These are phyloP conservation scores for Mustela lutreola DNA, from an alignment of 2,113 vertebrate genomes.

Conservation along the genomic window DNA sequence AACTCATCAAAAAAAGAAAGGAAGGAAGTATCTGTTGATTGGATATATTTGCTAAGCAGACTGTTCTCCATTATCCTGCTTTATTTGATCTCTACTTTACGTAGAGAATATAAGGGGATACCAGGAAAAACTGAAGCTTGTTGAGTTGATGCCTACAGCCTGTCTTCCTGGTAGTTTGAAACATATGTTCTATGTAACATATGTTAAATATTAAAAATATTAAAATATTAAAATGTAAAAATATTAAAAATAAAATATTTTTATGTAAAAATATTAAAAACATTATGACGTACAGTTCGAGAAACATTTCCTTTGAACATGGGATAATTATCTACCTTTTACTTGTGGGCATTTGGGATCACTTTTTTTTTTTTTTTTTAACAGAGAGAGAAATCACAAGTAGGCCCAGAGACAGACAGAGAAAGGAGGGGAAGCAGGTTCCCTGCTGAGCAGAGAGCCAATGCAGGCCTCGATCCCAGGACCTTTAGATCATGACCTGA, in stretches of 20 bases:
- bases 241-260: neutral
- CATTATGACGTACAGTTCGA: neutral
- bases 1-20: neutral
- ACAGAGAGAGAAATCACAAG: too few relatives aligned
- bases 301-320: neutral
- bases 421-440: too few relatives aligned
- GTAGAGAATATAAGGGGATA: neutral
- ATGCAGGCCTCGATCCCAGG: too few relatives aligned
- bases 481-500: too few relatives aligned
- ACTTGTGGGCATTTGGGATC: constrained; percentile 5
- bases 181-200: neutral
- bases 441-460: too few relatives aligned
- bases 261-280: neutral
- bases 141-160: neutral
- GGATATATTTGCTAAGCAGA: neutral
- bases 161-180: constrained; percentile 11
- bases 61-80: neutral
- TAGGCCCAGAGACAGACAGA: too few relatives aligned
- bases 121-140: neutral
- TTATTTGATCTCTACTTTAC: neutral
- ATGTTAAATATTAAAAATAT: neutral
- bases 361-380: too few relatives aligned
- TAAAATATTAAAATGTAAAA: too few relatives aligned
- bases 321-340: neutral
- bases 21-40: neutral